Percentiles rank a stretch among this genome's conserved stretches.
These are phyloP conservation scores for Turnix velox DNA, from an alignment of 2,113 vertebrate genomes.

Conservation along the genomic window DNA sequence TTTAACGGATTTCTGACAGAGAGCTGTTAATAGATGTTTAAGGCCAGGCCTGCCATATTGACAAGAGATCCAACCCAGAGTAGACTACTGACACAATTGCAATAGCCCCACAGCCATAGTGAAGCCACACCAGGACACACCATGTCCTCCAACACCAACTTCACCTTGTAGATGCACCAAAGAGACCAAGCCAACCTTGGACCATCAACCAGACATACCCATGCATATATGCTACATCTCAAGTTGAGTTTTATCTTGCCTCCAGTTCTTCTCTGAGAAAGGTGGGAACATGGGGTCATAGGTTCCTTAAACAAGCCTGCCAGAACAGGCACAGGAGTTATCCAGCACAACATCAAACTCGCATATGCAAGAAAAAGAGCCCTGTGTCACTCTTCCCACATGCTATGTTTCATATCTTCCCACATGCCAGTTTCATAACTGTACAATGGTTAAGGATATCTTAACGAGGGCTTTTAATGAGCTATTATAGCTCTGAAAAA, in stretches of 20 bases:
- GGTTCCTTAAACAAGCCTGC: background rate
- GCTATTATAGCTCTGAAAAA: background rate
- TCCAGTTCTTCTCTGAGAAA: background rate
- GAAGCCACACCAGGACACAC: fast-evolving
- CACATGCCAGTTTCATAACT: too few relatives aligned
- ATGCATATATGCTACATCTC: fast-evolving
- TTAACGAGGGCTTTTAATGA: background rate
- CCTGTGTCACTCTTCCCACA: background rate
- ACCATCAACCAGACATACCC: background rate
- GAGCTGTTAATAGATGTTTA: background rate
- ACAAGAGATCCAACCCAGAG: fast-evolving
- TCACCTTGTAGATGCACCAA: background rate
- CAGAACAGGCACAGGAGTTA: background rate
- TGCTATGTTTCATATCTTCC: background rate
- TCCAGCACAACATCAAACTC: background rate
- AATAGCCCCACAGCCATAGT: background rate
- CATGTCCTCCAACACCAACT: background rate
- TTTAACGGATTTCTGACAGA: background rate
- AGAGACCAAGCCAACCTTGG: background rate
- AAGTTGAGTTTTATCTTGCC: background rate
- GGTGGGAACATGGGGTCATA: background rate
- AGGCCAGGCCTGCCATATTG: background rate
- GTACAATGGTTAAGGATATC: background rate
- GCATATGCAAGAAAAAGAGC: fast-evolving
- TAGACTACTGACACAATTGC: fast-evolving